These are phyloP conservation scores for Oncorhynchus gorbuscha DNA, from an alignment of 2,113 vertebrate genomes.

Conservation along the genomic window DNA sequence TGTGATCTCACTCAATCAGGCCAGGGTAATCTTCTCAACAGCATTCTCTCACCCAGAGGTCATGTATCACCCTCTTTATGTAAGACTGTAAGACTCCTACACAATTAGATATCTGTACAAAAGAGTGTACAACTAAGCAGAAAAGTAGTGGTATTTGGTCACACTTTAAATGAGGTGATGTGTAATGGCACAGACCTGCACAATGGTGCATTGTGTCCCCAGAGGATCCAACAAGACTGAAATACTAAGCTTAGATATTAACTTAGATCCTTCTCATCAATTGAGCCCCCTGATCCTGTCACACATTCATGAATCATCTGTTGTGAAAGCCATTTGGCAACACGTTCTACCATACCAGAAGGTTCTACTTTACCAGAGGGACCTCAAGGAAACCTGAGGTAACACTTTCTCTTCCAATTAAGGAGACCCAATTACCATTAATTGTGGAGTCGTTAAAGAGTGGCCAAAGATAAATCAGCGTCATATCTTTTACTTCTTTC, in stretches of 20 bases:
- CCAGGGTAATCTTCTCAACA: too few relatives aligned
- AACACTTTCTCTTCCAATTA: not conserved
- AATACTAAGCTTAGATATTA: not conserved
- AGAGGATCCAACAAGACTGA: not conserved
- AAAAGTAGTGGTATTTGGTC: too few relatives aligned
- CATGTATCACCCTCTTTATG: too few relatives aligned
- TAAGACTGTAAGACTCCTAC: too few relatives aligned
- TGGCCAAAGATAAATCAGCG: not conserved
- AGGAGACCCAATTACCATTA: conserved; percentile 16
- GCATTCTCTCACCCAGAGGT: too few relatives aligned
- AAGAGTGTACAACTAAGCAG: too few relatives aligned
- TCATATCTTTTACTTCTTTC: conserved; percentile 37
- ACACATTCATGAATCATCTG: not conserved
- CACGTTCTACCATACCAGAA: not conserved
- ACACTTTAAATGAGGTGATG: too few relatives aligned
- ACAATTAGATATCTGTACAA: too few relatives aligned
- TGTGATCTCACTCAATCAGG: not conserved
- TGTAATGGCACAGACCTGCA: too few relatives aligned
- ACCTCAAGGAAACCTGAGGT: not conserved
- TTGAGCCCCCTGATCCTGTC: not conserved
- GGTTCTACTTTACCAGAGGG: not conserved
- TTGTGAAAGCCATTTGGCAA: too few relatives aligned
- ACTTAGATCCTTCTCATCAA: not conserved
- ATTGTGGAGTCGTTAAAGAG: conserved; percentile 26
- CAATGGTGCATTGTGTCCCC: not conserved